phyloP scores from a whole-genome alignment of 2,797 vertebrate genomes.

The Delichon dasypus region DNA sequence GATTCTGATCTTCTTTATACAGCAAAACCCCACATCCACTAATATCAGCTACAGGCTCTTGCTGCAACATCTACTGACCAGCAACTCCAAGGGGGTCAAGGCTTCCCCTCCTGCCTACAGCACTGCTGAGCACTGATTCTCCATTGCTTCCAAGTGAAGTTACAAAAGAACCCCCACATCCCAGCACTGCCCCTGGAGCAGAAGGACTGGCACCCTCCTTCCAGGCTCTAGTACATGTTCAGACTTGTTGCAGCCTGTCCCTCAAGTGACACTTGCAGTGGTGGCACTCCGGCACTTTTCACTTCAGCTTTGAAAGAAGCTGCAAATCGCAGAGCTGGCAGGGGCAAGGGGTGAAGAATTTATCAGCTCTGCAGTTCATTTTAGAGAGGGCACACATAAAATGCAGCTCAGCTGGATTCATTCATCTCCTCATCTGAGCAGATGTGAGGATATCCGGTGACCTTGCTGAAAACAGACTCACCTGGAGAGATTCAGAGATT shows the following conservation, averaged over 20 bases:
- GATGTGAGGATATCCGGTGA: conserved; percentile 22
- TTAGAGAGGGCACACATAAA: conserved; percentile 25
- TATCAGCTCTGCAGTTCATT: conserved; percentile 9
- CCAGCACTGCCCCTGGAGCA: background rate
- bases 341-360: background rate
- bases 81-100: background rate
- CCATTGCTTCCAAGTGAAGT: background rate
- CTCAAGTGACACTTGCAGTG: background rate
- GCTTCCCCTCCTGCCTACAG: background rate
- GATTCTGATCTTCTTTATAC: conserved; percentile 3
- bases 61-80: background rate
- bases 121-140: background rate
- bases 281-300: background rate
- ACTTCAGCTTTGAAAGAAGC: background rate
- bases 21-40: background rate
- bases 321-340: background rate
- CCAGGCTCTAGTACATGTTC: background rate
- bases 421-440: conserved; percentile 19
- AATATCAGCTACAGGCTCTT: background rate
- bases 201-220: background rate
- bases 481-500: conserved; percentile 24
- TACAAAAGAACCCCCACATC: background rate
- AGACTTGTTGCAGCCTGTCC: conserved; percentile 1
- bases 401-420: conserved; percentile 40
- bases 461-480: conserved; percentile 50